Evolutionary conservation across 1,140 invertebrate genomes (phyloP).

Genomic region (Megalonaias nervosa): DNA sequence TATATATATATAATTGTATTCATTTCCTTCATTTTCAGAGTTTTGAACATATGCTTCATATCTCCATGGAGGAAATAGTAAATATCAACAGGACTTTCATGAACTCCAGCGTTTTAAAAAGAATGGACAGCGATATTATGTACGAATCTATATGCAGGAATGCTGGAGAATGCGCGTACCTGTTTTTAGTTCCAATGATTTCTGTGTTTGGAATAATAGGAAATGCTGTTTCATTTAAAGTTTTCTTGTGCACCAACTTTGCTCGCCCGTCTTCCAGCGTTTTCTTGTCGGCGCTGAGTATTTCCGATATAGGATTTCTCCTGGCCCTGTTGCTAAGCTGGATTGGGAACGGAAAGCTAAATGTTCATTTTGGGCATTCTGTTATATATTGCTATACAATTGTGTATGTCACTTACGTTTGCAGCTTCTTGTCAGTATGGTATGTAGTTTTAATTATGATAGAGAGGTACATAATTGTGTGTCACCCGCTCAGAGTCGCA

Average conservation of each 20-base stretch:
- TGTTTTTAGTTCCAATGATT: conserved; percentile 70
- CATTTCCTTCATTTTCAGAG: too few species aligned
- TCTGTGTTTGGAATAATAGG: conserved; percentile 74
- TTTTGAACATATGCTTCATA: too few species aligned
- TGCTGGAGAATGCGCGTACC: conserved; percentile 5
- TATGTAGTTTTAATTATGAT: conserved; percentile 67
- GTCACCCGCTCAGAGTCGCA: conserved; percentile 62
- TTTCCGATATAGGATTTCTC: conserved; percentile 75
- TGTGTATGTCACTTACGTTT: conserved; percentile 60
- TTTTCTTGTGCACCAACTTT: conserved; percentile 75
- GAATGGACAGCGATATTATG: too few species aligned
- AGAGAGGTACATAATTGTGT: conserved; percentile 63
- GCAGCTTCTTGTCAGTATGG: conserved; percentile 68
- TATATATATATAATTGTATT: too few species aligned
- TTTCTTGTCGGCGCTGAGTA: conserved; percentile 75
- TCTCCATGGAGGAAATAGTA: too few species aligned
- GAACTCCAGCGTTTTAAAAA: too few species aligned
- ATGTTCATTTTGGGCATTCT: conserved; percentile 64
- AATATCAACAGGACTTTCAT: too few species aligned
- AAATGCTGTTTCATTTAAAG: conserved; percentile 74
- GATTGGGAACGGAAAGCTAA: conserved; percentile 73
- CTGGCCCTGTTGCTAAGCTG: conserved; percentile 66
- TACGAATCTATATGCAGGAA: too few species aligned
- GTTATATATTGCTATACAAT: conserved; percentile 57
- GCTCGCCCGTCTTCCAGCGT: conserved; percentile 75